These are phyloP conservation scores for Coendou prehensilis DNA, from an alignment of 2,797 vertebrate species.

Conservation along the genomic window DNA sequence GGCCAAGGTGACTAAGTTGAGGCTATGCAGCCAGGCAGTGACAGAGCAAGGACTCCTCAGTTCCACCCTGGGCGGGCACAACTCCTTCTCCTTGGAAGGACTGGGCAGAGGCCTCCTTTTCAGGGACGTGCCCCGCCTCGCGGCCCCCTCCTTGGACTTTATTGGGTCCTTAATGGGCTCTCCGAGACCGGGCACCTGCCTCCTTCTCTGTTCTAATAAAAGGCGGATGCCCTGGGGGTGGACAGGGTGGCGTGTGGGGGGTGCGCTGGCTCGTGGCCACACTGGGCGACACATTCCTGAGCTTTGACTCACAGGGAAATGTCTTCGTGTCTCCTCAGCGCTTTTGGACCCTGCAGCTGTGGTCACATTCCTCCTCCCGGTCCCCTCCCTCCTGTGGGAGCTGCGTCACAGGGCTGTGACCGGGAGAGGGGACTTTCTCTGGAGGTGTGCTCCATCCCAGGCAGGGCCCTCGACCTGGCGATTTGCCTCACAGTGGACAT, in stretches of 20 bases:
- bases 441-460: fast-evolving
- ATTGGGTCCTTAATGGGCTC: conserved; percentile 69
- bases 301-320: conserved; percentile 80
- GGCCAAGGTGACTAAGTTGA: fast-evolving
- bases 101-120: neutral
- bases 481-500: neutral
- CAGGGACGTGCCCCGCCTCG: neutral
- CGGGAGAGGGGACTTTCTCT: fast-evolving
- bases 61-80: fast-evolving
- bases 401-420: neutral
- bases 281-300: conserved; percentile 84
- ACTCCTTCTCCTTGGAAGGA: neutral
- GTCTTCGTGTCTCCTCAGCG: conserved; percentile 79
- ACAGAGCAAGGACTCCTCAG: neutral
- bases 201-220: conserved; percentile 82
- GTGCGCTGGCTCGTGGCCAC: conserved; percentile 77
- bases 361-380: conserved; percentile 57
- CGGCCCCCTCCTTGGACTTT: neutral
- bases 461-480: neutral
- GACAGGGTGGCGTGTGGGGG: neutral
- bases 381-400: neutral
- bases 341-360: conserved; percentile 80
- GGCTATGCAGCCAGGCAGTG: fast-evolving
- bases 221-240: conserved; percentile 76
- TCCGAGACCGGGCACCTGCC: conserved; percentile 77